phyloP scores from a whole-genome alignment of 1,140 invertebrate genomes.

The Aradophagus sp. region DNA sequence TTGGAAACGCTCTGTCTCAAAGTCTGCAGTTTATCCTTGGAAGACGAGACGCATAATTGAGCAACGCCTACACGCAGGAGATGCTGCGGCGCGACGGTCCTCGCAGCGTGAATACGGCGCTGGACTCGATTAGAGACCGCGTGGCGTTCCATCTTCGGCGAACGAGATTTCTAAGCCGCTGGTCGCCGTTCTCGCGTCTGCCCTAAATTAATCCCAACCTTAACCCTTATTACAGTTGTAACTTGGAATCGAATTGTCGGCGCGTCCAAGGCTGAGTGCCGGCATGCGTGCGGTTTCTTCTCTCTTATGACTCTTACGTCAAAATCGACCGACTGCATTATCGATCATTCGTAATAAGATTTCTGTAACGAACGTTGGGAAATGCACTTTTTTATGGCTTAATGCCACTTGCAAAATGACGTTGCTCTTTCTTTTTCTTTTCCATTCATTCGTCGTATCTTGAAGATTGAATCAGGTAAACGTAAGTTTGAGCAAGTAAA shows the following conservation, averaged over 20 bases:
- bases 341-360: slow-evolving; percentile 33
- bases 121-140: slow-evolving; percentile 40
- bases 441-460: too few relatives aligned
- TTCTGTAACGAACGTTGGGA: slow-evolving; percentile 24
- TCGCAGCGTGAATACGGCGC: slow-evolving; percentile 50
- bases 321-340: slow-evolving; percentile 32
- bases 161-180: slow-evolving; percentile 45
- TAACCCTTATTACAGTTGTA: slow-evolving; percentile 46
- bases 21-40: slow-evolving; percentile 56
- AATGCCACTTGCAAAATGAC: slow-evolving; percentile 9
- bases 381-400: slow-evolving; percentile 10
- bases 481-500: too few relatives aligned
- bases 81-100: slow-evolving; percentile 49
- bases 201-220: slow-evolving; percentile 50
- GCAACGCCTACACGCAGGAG: slow-evolving; percentile 48
- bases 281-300: slow-evolving; percentile 22
- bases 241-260: slow-evolving; percentile 38
- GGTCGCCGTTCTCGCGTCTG: slow-evolving; percentile 21
- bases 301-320: slow-evolving; percentile 36
- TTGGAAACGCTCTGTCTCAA: slow-evolving; percentile 34
- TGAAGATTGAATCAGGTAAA: too few relatives aligned
- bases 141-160: slow-evolving; percentile 40
- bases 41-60: slow-evolving; percentile 55
- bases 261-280: slow-evolving; percentile 24
- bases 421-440: slow-evolving; percentile 1